Percentiles rank a stretch among this genome's conserved stretches.
phyloP scores from a whole-genome alignment of 2,797 vertebrate species.

The Eulemur rubriventer region DNA sequence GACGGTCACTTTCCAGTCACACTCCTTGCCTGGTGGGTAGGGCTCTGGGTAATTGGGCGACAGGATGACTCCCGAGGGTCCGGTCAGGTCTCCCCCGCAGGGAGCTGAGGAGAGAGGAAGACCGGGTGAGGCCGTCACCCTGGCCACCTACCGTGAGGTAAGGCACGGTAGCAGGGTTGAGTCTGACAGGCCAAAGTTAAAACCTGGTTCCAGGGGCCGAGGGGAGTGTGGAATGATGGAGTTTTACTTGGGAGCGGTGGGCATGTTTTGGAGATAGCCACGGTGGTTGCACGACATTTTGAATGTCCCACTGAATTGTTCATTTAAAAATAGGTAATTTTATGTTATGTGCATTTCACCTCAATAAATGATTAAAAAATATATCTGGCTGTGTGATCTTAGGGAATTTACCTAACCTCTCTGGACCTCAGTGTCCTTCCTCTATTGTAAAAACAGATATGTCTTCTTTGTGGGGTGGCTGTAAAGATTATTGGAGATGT shows the following conservation, averaged over 20 bases:
- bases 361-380: not conserved
- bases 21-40: conserved; percentile 96
- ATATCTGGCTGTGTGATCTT: not conserved
- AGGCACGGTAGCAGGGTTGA: accelerated
- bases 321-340: not conserved
- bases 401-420: not conserved
- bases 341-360: not conserved
- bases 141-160: no score
- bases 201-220: not conserved
- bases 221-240: not conserved
- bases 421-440: not conserved
- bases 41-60: conserved; percentile 98
- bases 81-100: conserved; percentile 94
- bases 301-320: not conserved
- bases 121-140: not conserved
- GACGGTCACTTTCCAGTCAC: conserved; percentile 96
- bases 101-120: conserved; percentile 89
- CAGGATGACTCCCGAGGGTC: conserved; percentile 95
- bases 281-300: accelerated
- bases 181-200: not conserved
- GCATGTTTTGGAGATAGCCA: not conserved
- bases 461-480: not conserved
- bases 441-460: not conserved
- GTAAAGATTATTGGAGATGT: not conserved
- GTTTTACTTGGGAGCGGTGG: not conserved